phyloP scores from a whole-genome alignment of 2,113 vertebrate genomes.

The Cheirogaleus medius region DNA sequence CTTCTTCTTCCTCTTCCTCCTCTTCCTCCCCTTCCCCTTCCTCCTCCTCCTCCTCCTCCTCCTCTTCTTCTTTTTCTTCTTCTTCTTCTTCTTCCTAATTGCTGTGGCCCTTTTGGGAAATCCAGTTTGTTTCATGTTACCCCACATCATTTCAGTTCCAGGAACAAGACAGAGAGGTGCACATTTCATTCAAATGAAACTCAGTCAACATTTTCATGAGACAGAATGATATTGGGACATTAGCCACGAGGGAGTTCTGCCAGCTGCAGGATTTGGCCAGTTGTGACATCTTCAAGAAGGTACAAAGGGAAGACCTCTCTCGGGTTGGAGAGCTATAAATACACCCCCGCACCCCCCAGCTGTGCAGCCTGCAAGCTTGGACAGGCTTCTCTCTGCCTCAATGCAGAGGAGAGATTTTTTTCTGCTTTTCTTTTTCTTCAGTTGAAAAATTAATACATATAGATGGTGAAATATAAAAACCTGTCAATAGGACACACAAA shows the following conservation, averaged over 20 bases:
- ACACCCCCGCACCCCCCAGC: accelerated
- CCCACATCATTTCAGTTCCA: not conserved
- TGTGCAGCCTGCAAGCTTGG: accelerated
- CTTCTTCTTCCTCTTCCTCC: not conserved
- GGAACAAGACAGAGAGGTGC: not conserved
- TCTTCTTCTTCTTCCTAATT: not conserved
- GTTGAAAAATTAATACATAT: not conserved
- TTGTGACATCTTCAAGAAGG: not conserved
- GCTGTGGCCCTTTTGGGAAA: not conserved
- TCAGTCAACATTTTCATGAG: not conserved
- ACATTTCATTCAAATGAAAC: not conserved
- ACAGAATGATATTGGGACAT: not conserved
- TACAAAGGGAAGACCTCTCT: not conserved
- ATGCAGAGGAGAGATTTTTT: accelerated
- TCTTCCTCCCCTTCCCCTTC: too few species aligned
- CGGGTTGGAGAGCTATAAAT: not conserved
- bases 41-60: too few species aligned
- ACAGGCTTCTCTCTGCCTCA: not conserved
- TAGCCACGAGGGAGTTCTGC: not conserved
- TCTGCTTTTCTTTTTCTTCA: not conserved
- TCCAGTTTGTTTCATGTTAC: not conserved
- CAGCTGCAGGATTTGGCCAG: not conserved
- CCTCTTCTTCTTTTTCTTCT: too few species aligned
- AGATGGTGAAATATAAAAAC: not conserved
- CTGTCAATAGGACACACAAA: not conserved